Evolutionary conservation across 2,113 vertebrate genomes (phyloP), one percentile per base, ranked within the genome.

Genomic region (Ploceus nigricollis): DNA sequence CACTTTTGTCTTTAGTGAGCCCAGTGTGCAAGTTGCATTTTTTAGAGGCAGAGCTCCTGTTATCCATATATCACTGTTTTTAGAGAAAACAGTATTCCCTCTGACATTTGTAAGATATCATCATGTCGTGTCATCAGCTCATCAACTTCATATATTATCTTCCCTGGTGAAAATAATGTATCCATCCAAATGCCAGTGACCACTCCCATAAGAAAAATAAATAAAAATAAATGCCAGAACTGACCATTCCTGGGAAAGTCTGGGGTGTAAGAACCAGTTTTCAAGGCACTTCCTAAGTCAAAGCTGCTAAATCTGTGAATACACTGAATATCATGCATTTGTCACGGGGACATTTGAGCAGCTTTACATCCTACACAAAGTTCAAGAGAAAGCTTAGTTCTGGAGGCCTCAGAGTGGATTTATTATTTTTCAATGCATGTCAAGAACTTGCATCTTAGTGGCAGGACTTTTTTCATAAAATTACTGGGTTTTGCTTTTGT

Each of bases 51-150:
- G 37, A 86, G 70, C 87, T 95, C 64, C 92, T n/a, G 6, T 45
- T 92, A 48, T 44, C 63, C 21, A 13, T 72, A 53, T 85, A 45
- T 90, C 57, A 85, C 28, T 78, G 42, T 80, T 96, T 97, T 91
- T 69, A 69, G 56, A 78, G 89, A 72, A 96, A 96, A 86, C 60
- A 80, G 28, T 60, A 42, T 68, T 85, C 68, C 56, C 71, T 90
- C 68, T 94, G 81, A 91, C 50, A 82, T 84, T 93, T 93, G 63
- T 89, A 57, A 87, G 40, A 57, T 80, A 57, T 15, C 27, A 42
- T 61, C 82, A 35, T 83, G 66, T 64, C 33, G 16, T 72, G 73
- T 89, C 87, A 91, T 53, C 73, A 82, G 82, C 80, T 94, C 79
- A 82, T 91, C 84, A 61, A 19, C 58, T 83, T 93, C 71, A 40